Conservation (phyloP, 2,113 vertebrate species). For the Ctenomys sociabilis region DNA sequence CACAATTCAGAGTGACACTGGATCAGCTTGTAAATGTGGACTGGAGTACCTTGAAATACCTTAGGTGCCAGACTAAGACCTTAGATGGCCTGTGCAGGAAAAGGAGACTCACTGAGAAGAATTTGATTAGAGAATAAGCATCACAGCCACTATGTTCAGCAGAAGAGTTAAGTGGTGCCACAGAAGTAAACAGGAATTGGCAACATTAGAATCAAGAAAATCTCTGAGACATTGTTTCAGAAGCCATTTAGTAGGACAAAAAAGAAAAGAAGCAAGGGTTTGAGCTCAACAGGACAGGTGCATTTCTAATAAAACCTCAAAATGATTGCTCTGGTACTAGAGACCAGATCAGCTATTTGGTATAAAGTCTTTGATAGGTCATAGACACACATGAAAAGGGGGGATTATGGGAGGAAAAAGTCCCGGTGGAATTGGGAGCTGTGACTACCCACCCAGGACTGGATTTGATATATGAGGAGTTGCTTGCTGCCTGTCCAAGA, state of each 20-base stretch:
- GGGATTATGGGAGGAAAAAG: neutral
- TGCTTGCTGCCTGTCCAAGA: neutral
- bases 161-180: neutral
- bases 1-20: fast-evolving
- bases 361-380: neutral
- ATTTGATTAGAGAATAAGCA: neutral
- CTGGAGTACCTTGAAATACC: neutral
- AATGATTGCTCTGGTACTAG: neutral
- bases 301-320: neutral
- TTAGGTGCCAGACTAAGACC: neutral
- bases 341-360: neutral
- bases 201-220: neutral
- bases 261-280: neutral
- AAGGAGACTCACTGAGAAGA: neutral
- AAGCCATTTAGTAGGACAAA: neutral
- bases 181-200: neutral
- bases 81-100: neutral
- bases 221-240: neutral
- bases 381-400: neutral
- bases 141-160: neutral
- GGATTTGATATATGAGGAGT: neutral
- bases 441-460: neutral
- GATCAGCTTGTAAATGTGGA: neutral
- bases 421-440: neutral
- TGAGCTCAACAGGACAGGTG: neutral